These are phyloP conservation scores for Anguilla pacifica DNA, from an alignment of 2,797 vertebrate species.

Conservation along the genomic window DNA sequence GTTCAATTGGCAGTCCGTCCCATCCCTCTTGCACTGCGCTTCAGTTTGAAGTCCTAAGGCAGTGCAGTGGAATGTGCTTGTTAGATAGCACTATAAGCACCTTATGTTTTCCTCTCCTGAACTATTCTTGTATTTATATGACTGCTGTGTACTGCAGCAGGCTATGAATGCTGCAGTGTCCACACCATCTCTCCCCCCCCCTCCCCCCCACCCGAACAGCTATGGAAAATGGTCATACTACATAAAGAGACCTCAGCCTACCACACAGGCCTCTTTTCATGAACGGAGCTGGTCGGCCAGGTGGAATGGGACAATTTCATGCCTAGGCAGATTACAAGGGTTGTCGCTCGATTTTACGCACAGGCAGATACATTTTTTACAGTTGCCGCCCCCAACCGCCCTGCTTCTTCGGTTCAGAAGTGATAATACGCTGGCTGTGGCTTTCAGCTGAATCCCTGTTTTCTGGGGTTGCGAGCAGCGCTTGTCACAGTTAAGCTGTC, in stretches of 20 bases:
- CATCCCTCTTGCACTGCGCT: not conserved
- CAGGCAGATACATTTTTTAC: conserved; percentile 62
- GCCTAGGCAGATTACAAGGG: conserved; percentile 63
- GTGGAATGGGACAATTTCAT: conserved; percentile 68
- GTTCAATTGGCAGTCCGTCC: conserved; percentile 9
- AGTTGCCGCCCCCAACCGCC: conserved; percentile 42
- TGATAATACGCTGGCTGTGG: conserved; percentile 42
- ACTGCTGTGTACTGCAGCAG: conserved; percentile 18
- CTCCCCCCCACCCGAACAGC: not conserved
- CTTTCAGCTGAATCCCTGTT: conserved; percentile 13
- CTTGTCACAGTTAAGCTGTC: not conserved
- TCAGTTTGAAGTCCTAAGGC: not conserved
- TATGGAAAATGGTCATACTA: not conserved
- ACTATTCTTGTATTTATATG: conserved; percentile 29
- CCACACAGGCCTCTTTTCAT: conserved; percentile 44
- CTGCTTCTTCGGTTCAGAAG: not conserved
- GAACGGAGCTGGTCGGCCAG: conserved; percentile 50
- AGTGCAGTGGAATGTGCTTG: conserved; percentile 30
- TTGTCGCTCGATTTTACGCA: conserved; percentile 58
- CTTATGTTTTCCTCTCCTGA: conserved; percentile 19
- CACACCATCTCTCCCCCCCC: conserved; percentile 4
- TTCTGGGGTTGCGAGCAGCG: conserved; percentile 9
- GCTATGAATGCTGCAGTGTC: not conserved
- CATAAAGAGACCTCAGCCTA: conserved; percentile 29
- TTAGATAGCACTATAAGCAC: conserved; percentile 28